A percentile compares a stretch with the other conserved stretches of the same genome.
phyloP scores from a whole-genome alignment of 2,888 invertebrate genomes.

The Luperina nickerlii region DNA sequence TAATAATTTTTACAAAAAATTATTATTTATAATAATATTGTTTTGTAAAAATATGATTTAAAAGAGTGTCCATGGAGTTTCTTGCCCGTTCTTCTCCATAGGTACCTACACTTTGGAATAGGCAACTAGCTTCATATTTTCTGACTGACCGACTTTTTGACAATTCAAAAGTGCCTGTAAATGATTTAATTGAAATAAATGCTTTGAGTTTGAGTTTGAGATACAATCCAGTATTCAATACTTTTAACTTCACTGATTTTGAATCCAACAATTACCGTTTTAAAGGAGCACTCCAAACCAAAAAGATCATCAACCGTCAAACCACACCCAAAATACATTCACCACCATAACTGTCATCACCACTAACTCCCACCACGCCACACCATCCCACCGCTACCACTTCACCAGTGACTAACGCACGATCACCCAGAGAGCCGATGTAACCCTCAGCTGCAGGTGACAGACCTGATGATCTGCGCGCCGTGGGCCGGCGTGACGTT shows the following conservation, averaged over 20 bases:
- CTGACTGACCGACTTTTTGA: too few species aligned
- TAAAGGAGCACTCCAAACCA: background rate
- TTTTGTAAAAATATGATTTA: too few species aligned
- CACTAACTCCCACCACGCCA: constrained; percentile 27
- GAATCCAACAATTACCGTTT: background rate
- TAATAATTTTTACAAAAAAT: too few species aligned
- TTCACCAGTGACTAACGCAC: constrained; percentile 85
- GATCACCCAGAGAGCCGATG: constrained; percentile 76
- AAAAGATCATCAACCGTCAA: background rate
- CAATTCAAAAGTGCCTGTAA: too few species aligned
- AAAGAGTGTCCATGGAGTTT: too few species aligned
- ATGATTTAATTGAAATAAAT: too few species aligned
- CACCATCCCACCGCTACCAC: constrained; percentile 50
- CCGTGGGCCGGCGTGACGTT: constrained; percentile 96
- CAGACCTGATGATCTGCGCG: constrained; percentile 97
- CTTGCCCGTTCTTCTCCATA: too few species aligned
- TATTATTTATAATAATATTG: too few species aligned
- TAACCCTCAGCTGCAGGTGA: constrained; percentile 91
- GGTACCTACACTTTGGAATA: too few species aligned
- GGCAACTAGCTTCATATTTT: too few species aligned
- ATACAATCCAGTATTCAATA: background rate
- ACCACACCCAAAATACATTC: background rate
- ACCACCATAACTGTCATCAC: constrained; percentile 9
- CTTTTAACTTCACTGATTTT: background rate
- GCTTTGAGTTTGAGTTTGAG: too few species aligned